Base-by-base conservation (phyloP, 2,113 vertebrate genomes). In the Nycticryphes semicollaris region DNA sequence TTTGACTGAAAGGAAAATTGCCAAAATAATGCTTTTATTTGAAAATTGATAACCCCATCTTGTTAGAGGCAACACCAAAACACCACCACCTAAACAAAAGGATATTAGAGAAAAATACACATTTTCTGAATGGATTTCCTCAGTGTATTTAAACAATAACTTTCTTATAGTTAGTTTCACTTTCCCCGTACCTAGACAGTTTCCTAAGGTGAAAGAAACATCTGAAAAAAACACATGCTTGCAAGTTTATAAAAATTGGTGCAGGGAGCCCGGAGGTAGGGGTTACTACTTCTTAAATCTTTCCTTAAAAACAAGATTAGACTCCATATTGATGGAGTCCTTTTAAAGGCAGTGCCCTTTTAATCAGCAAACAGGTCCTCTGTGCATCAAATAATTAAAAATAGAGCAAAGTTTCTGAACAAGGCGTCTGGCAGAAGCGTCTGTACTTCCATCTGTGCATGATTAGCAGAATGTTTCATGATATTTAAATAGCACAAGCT, bases 401-500 rank as follows among this genome's bases (percentile, higher is more conserved):
- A 98, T 98, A 98, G 97, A 98, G 97, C 93, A 98, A 98, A 98
- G 95, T 98, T 98, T 98, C 89, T 97, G 97, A 98, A 97, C 97
- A 97, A 97, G 97, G 96, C 94, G 82, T 96, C 97, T 98, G 97
- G 97, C 97, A 98, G 94, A 95, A 96, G 96, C 96, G 96, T 96
- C 96, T 96, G 89, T 97, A 95, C 96, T 98, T 98, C 97, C 97
- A 98, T 97, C 97, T 98, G 97, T 97, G 97, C 95, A 31, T 97
- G 96, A 97, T 98, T 98, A 98, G 96, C 97, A 97, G 97, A 98
- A 97, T 97, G 97, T 97, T 97, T 98, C 96, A 84, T 91, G 97
- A 93, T 97, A 97, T 97, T 98, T 97, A 98, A 98, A 97, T 98
- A 98, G 96, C 96, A 96, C 92, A 96, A 95, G 96, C 94, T 97